Evolutionary conservation across 2,797 vertebrate species (phyloP), one percentile per base, ranked within the genome.

Genomic region (Danio aesculapii): DNA sequence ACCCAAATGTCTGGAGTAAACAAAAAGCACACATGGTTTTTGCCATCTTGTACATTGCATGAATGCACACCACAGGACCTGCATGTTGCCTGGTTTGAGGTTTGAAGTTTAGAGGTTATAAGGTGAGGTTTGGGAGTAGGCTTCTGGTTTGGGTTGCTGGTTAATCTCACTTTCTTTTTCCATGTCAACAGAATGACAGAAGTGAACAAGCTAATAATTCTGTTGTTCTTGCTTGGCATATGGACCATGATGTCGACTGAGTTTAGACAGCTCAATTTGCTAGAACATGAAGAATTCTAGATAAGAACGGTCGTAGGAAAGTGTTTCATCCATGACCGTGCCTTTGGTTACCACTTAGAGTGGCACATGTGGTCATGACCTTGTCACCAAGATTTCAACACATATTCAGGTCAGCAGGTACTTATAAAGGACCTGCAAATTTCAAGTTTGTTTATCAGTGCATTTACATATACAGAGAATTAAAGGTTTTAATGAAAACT

Each of bases 111-210:
- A 84, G 79, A 82, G 79, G 82, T 83, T 77, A 79, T 53, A 75
- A 74, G 67, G 61, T 76, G 64, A 84, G 73, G 77, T 81, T 81
- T 68, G 47, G 81, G 77, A 55, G 69, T 70, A 72, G 49, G 75
- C 71, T 86, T 76, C 76, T 80, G 86, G 85, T 85, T 87, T 85
- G 81, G 83, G 76, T 87, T 86, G 58, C 59, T 80, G 81, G 76
- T 81, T 81, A 74, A 72, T 78, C 69, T 78, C 58, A 75, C 68
- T 79, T 67, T 50, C 68, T 79, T 67, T 50, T 76, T 58, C 72
- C 77, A 66, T 41, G 64, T 63, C 43, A 50, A 17, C 47, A 68
- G 63, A 81, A 30, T 8, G 16, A n/a, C 12, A 72, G 52, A 75
- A 84, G 41, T 21, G 14, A 63, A 80, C 46, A 77, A 64, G 39